Evolutionary conservation across 2,797 vertebrate species (phyloP), one percentile per base, ranked within the genome.

Genomic region (Cephalopachus bancanus): DNA sequence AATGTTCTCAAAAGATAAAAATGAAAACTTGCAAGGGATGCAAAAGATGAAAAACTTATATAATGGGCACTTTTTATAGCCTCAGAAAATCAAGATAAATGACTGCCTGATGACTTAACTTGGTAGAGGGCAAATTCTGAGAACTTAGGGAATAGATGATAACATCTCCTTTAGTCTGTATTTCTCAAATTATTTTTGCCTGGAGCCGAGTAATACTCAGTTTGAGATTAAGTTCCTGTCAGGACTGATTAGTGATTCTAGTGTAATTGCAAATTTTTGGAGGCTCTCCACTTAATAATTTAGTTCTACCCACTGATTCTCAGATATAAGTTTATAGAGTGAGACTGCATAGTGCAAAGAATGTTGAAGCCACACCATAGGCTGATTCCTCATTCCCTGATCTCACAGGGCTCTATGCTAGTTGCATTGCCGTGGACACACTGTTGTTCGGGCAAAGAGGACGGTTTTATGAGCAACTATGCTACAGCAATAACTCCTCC

Each of bases 1-100:
- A 69, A 17, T 93, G 60, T 83, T 91, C 59, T 86, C 17, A 26
- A 81, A 95, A 89, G 89, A 90, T 37, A 24, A 92, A 85, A 67
- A 93, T 59, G 49, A 79, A 57, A 51, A 59, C 55, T 64, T 79
- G 9, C 22, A 67, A n/a, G 22, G 28, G 19, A 93, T 65, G 14
- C 22, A 83, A 89, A 87, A 90, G n/a, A 74, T 83, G 37, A 37
- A 95, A 87, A 83, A 17, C 28, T 51, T 78, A 26, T 44, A 37
- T 44, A 69, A 85, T 44, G 28, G 6, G 5, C 1, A 24, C 83
- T 80, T 81, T 7, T 64, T 78, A 80, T 19, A 92, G 22, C 44
- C 30, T 59, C 9, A 7, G 14, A 76, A 24, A 33, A 49, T 26
- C n/a, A 80, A 72, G 92, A 91, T 76, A 89, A 95, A 79, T 24